Conservation (phyloP, 1,140 invertebrate genomes). For the Psilanteris sp. region DNA sequence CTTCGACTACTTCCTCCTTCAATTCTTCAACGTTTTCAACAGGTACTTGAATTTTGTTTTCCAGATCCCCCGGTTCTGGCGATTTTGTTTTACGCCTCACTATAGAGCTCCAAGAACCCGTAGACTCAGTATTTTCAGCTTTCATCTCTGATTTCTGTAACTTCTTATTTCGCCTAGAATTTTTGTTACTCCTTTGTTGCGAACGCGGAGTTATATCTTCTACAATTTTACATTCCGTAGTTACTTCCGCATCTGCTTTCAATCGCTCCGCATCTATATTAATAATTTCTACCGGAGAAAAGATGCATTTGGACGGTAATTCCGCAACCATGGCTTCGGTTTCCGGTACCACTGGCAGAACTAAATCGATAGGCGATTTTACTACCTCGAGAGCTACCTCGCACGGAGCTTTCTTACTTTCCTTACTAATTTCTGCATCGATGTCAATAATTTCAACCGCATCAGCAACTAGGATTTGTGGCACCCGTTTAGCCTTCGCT, state of each 20-base stretch:
- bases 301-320: constrained; percentile 9
- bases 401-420: constrained; percentile 13
- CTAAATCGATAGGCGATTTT: background rate
- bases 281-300: constrained; percentile 71
- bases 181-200: constrained; percentile 31
- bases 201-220: constrained; percentile 7
- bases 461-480: constrained; percentile 22
- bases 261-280: constrained; percentile 71
- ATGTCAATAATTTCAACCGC: constrained; percentile 77
- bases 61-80: constrained; percentile 42
- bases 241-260: constrained; percentile 52
- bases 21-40: background rate
- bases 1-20: constrained; percentile 2
- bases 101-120: constrained; percentile 65
- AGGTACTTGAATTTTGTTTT: constrained; percentile 10
- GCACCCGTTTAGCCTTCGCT: constrained; percentile 25
- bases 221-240: constrained; percentile 69
- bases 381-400: constrained; percentile 7
- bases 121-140: constrained; percentile 4
- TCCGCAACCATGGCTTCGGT: too few species aligned
- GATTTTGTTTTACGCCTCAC: constrained; percentile 48
- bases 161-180: constrained; percentile 32
- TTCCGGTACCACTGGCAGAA: background rate
- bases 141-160: constrained; percentile 17
- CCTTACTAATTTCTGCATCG: constrained; percentile 69